Evolutionary conservation across 2,888 invertebrate species (phyloP).

Genomic region (Portevinia maculata): DNA sequence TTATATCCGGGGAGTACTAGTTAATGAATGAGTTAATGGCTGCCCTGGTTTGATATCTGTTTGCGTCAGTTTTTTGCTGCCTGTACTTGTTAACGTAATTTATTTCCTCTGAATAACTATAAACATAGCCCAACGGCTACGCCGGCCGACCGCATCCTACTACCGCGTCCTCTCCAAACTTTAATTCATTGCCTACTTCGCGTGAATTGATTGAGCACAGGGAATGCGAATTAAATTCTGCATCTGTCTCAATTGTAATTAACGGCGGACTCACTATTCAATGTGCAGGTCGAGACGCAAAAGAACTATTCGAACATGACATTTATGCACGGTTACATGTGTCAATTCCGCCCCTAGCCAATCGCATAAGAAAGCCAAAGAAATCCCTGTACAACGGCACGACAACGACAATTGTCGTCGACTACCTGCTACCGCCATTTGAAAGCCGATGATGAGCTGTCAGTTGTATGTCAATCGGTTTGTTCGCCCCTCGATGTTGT

Average conservation of each 20-base stretch:
- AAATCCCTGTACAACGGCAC: conserved; percentile 6
- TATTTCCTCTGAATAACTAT: conserved; percentile 64
- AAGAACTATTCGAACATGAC: conserved; percentile 30
- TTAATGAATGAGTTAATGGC: conserved; percentile 67
- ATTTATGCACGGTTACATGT: conserved; percentile 27
- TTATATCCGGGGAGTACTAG: too few relatives aligned
- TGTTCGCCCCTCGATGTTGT: conserved; percentile 58
- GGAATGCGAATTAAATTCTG: conserved; percentile 23
- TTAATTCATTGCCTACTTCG: conserved; percentile 37
- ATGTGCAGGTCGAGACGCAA: background rate
- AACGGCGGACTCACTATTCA: background rate
- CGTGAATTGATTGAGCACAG: conserved; percentile 48
- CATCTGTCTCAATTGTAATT: conserved; percentile 50
- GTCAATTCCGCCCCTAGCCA: conserved; percentile 33
- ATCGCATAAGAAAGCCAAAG: conserved; percentile 8
- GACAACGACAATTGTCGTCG: conserved; percentile 20
- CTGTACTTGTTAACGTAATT: conserved; percentile 49
- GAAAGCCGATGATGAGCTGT: conserved; percentile 55
- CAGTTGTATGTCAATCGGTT: conserved; percentile 68
- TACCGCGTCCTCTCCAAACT: background rate
- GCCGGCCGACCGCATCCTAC: background rate
- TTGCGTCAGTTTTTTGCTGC: conserved; percentile 58
- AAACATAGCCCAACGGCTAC: background rate
- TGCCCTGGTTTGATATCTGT: conserved; percentile 58
- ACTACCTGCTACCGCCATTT: conserved; percentile 47